These are phyloP conservation scores for Hydrochoerus hydrochaeris DNA, from an alignment of 2,113 vertebrate genomes.

Conservation along the genomic window DNA sequence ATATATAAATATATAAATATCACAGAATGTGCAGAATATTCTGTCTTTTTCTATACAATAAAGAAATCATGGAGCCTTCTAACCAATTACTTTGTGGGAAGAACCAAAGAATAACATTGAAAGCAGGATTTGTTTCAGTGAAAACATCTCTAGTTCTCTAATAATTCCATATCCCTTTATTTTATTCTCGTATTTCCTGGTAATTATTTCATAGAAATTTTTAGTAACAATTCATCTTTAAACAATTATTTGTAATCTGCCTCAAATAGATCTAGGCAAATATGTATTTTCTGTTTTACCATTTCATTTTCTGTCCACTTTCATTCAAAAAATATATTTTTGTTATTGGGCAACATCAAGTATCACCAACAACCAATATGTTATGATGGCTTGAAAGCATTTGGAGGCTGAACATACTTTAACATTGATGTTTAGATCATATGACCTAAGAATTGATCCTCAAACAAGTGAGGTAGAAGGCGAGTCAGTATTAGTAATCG, in stretches of 20 bases:
- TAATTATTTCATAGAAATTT: conserved; percentile 40
- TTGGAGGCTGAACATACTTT: conserved; percentile 9
- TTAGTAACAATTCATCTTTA: neutral
- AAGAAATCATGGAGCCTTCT: conserved; percentile 69
- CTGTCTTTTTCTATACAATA: conserved; percentile 80
- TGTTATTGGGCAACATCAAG: neutral
- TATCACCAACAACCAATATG: neutral
- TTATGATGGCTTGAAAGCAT: neutral
- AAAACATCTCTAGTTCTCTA: neutral
- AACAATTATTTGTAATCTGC: neutral
- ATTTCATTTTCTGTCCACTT: conserved; percentile 33
- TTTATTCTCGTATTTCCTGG: conserved; percentile 29
- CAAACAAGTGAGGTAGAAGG: neutral
- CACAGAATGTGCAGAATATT: conserved; percentile 79
- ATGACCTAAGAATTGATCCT: conserved; percentile 6
- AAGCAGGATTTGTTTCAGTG: conserved; percentile 60
- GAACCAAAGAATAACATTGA: conserved; percentile 67
- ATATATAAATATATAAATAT: conserved; percentile 71
- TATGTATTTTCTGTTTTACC: neutral
- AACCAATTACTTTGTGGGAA: conserved; percentile 61
- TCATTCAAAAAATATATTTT: neutral
- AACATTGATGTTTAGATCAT: neutral
- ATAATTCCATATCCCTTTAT: conserved; percentile 60
- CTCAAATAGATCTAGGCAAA: neutral
- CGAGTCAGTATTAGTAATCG: neutral